phyloP scores from a whole-genome alignment of 2,888 invertebrate species.

The Cistogaster globosa region DNA sequence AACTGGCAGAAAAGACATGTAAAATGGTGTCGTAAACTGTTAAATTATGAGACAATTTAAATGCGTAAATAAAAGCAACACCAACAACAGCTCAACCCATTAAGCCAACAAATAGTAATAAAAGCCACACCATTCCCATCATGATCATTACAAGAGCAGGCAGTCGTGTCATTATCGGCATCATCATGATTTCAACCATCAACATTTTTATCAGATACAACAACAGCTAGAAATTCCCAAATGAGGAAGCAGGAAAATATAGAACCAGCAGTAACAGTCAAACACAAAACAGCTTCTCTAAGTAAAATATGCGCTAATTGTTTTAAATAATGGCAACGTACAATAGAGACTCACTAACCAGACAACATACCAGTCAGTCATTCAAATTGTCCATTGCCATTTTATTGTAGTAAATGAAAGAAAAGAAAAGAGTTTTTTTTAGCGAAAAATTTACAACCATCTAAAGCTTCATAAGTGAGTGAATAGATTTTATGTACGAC shows the following conservation, averaged over 20 bases:
- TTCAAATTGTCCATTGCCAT: constrained; percentile 15
- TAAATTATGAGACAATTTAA: constrained; percentile 70
- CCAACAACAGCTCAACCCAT: constrained; percentile 17
- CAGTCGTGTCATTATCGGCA: constrained; percentile 31
- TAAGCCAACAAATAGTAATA: constrained; percentile 34
- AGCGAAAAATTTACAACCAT: constrained; percentile 40
- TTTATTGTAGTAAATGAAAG: neutral
- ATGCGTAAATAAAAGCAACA: constrained; percentile 66
- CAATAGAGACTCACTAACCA: constrained; percentile 28
- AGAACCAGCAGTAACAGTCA: constrained; percentile 38
- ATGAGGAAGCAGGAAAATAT: constrained; percentile 34
- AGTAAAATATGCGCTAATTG: constrained; percentile 73
- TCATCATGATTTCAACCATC: constrained; percentile 52
- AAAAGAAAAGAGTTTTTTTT: neutral
- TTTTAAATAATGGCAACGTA: constrained; percentile 73
- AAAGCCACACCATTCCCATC: constrained; percentile 47
- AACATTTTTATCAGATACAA: constrained; percentile 64
- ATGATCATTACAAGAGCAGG: constrained; percentile 19
- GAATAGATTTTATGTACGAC: constrained; percentile 42
- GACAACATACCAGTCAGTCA: constrained; percentile 6
- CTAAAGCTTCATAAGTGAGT: constrained; percentile 48
- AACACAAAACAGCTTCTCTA: constrained; percentile 13
- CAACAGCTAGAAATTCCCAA: constrained; percentile 44
- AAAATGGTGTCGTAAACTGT: constrained; percentile 68
- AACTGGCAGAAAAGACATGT: constrained; percentile 63